phyloP scores from a whole-genome alignment of 2,113 vertebrate genomes.

The Prietella phreatophila region DNA sequence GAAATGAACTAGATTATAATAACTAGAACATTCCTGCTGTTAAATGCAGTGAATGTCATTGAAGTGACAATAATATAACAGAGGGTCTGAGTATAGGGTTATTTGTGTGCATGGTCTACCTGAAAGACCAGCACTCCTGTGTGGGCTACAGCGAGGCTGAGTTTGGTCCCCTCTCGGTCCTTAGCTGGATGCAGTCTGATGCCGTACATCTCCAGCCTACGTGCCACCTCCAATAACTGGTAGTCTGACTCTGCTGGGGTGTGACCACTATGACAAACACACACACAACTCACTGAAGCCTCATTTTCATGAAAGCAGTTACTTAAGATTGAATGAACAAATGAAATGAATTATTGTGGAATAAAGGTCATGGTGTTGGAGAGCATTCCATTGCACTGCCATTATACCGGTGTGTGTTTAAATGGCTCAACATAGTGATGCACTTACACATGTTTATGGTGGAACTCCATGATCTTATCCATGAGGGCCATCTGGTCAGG shows the following conservation, averaged over 20 bases:
- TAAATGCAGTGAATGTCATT: neutral
- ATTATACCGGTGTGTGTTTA: neutral
- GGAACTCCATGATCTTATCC: conserved; percentile 95
- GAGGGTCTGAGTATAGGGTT: neutral
- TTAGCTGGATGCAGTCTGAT: conserved; percentile 91
- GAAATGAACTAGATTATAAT: neutral
- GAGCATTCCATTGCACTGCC: neutral
- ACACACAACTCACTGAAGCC: neutral
- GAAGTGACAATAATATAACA: neutral
- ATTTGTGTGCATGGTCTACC: conserved; percentile 67
- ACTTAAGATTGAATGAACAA: neutral
- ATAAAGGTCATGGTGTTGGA: neutral
- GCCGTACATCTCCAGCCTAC: conserved; percentile 93
- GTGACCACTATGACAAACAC: conserved; percentile 79
- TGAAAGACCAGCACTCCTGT: conserved; percentile 95
- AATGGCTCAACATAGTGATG: neutral
- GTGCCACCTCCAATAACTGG: conserved; percentile 91
- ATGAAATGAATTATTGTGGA: neutral
- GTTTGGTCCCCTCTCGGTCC: conserved; percentile 90
- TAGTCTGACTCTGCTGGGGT: conserved; percentile 95
- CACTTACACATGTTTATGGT: conserved; percentile 89
- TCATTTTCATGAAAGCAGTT: neutral
- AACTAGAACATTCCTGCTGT: neutral
- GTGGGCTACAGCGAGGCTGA: conserved; percentile 90
- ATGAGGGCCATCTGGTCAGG: conserved; percentile 93